These are phyloP conservation scores for Carterocephalus palaemon DNA, from an alignment of 2,888 invertebrate species.

Conservation along the genomic window DNA sequence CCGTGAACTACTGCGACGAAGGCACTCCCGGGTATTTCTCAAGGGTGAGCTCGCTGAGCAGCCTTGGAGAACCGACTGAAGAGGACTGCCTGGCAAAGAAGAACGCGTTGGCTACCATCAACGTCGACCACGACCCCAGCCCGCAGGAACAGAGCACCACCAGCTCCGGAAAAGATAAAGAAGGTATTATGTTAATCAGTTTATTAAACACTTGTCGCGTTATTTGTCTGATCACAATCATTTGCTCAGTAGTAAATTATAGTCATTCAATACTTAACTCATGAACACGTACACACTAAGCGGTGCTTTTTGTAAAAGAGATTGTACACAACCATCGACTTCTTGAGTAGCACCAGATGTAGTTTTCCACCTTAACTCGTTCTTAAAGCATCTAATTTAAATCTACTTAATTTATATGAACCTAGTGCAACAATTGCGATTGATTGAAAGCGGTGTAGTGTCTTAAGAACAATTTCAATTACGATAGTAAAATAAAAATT, in stretches of 20 bases:
- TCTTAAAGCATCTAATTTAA: too few relatives aligned
- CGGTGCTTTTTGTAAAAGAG: too few relatives aligned
- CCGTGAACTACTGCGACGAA: slow-evolving; percentile 91
- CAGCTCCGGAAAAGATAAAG: slow-evolving; percentile 64
- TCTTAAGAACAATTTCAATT: too few relatives aligned
- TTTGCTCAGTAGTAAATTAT: not conserved
- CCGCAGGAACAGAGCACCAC: slow-evolving; percentile 52
- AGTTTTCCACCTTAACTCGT: too few relatives aligned
- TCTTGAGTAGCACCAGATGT: too few relatives aligned
- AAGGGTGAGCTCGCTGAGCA: slow-evolving; percentile 80
- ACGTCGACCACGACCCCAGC: slow-evolving; percentile 50
- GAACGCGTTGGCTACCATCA: slow-evolving; percentile 68
- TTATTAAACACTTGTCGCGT: not conserved
- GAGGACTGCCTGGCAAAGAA: slow-evolving; percentile 66
- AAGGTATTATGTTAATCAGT: slow-evolving; percentile 50
- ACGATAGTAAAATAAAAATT: too few relatives aligned
- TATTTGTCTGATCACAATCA: not conserved
- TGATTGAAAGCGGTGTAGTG: too few relatives aligned
- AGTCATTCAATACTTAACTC: not conserved
- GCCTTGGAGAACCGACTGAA: slow-evolving; percentile 76
- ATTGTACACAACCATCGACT: too few relatives aligned
- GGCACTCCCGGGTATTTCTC: slow-evolving; percentile 91
- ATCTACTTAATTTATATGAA: too few relatives aligned
- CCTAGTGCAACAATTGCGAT: too few relatives aligned
- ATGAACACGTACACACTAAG: too few relatives aligned